These are phyloP conservation scores for Tanypteryx hageni DNA, from an alignment of 2,888 invertebrate species.

Conservation along the genomic window DNA sequence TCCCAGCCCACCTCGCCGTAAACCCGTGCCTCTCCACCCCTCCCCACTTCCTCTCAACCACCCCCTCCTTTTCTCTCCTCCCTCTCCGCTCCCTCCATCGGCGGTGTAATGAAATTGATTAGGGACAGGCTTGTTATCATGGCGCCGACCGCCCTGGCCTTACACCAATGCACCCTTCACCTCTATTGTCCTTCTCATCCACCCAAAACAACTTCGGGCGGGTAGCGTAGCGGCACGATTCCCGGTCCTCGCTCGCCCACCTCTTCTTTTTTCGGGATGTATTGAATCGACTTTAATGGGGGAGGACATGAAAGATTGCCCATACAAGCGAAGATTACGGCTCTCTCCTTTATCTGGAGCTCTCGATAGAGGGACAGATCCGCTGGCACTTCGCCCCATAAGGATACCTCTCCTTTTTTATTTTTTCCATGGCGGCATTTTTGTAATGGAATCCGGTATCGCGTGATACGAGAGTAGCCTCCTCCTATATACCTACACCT, in stretches of 20 bases:
- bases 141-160: conserved; percentile 50
- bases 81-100: not conserved
- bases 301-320: not conserved
- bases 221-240: conserved; percentile 29
- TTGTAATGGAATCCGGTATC: conserved; percentile 56
- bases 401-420: conserved; percentile 16
- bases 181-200: conserved; percentile 41
- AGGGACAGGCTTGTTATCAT: conserved; percentile 64
- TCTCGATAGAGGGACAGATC: conserved; percentile 1
- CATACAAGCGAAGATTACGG: not conserved
- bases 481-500: not conserved
- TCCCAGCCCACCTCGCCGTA: conserved; percentile 26
- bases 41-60: not conserved
- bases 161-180: conserved; percentile 45
- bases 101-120: conserved; percentile 57
- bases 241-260: not conserved
- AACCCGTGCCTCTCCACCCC: not conserved
- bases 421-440: conserved; percentile 27
- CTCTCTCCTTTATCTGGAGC: not conserved
- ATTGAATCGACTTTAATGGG: not conserved
- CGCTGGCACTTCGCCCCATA: not conserved
- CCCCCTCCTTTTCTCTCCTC: not conserved
- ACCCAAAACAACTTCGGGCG: conserved; percentile 3
- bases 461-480: conserved; percentile 39
- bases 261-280: not conserved